Conservation (phyloP, 92 coral and sea anemone species). For the Plumapathes pennacea region DNA sequence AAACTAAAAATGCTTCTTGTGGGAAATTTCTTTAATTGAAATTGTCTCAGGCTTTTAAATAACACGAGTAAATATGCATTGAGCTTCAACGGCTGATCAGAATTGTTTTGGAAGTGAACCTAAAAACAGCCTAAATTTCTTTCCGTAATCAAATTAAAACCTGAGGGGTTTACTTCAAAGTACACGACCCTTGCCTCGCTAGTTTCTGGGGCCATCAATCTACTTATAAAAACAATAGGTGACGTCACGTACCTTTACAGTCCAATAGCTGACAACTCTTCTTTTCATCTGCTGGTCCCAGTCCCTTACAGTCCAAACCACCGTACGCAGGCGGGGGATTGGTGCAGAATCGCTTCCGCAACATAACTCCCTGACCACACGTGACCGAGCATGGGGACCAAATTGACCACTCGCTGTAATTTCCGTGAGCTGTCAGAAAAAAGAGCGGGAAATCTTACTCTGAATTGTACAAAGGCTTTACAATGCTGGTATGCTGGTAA, state of each 20-base stretch:
- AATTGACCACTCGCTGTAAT: constrained; percentile 93
- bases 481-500: neutral
- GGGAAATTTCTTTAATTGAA: too few species aligned
- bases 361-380: constrained; percentile 91
- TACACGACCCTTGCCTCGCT: too few species aligned
- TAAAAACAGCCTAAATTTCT: too few species aligned
- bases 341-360: constrained; percentile 85
- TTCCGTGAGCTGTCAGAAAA: constrained; percentile 64
- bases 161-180: too few species aligned
- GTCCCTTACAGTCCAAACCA: constrained; percentile 84
- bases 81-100: too few species aligned
- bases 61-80: too few species aligned
- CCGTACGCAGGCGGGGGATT: constrained; percentile 88
- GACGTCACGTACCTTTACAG: constrained; percentile 65
- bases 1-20: too few species aligned
- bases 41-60: too few species aligned
- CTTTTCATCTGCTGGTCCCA: constrained; percentile 88
- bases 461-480: neutral
- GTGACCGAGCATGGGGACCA: constrained; percentile 99
- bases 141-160: too few species aligned
- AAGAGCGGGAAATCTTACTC: neutral
- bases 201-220: too few species aligned
- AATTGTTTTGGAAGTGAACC: too few species aligned
- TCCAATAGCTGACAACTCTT: constrained; percentile 93
- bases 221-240: too few species aligned